Evolutionary conservation across 1,140 invertebrate species (phyloP).

Genomic region (Stenopsyche tienmushanensis): DNA sequence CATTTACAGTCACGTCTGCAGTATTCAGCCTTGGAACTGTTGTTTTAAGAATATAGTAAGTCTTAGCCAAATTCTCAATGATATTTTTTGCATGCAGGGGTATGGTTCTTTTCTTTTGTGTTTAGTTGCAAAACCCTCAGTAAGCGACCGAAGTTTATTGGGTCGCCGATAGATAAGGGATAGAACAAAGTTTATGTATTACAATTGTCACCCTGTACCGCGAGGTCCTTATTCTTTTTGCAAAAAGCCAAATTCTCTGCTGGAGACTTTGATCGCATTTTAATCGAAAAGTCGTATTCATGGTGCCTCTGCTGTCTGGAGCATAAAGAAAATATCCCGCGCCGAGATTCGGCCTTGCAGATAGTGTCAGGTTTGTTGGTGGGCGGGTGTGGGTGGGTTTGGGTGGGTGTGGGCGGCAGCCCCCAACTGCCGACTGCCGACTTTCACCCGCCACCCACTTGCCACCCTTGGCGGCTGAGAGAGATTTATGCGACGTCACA

Average conservation of each 20-base stretch:
- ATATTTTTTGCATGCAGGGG: background rate
- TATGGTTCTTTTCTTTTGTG: too few relatives aligned
- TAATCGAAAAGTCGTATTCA: conserved; percentile 31
- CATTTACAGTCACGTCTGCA: too few relatives aligned
- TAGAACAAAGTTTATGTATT: too few relatives aligned
- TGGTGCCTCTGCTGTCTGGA: conserved; percentile 38
- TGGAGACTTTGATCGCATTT: conserved; percentile 32
- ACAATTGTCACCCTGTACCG: conserved; percentile 28
- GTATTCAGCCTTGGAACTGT: too few relatives aligned
- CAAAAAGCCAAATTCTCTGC: conserved; percentile 7
- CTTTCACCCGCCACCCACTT: background rate
- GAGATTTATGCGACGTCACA: conserved; percentile 42
- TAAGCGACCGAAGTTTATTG: too few relatives aligned
- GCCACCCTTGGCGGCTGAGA: conserved; percentile 26
- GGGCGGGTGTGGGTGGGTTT: too few relatives aligned
- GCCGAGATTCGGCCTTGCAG: conserved; percentile 41
- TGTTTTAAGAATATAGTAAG: too few relatives aligned
- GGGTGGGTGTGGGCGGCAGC: conserved; percentile 4
- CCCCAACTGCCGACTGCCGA: background rate
- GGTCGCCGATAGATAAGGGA: too few relatives aligned
- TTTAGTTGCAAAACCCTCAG: too few relatives aligned
- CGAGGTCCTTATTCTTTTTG: conserved; percentile 24
- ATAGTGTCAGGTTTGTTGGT: conserved; percentile 37
- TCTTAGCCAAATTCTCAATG: background rate
- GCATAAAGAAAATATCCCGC: conserved; percentile 43